Evolutionary conservation across 2,113 vertebrate genomes (phyloP).

Genomic region (Danionella cerebrum): DNA sequence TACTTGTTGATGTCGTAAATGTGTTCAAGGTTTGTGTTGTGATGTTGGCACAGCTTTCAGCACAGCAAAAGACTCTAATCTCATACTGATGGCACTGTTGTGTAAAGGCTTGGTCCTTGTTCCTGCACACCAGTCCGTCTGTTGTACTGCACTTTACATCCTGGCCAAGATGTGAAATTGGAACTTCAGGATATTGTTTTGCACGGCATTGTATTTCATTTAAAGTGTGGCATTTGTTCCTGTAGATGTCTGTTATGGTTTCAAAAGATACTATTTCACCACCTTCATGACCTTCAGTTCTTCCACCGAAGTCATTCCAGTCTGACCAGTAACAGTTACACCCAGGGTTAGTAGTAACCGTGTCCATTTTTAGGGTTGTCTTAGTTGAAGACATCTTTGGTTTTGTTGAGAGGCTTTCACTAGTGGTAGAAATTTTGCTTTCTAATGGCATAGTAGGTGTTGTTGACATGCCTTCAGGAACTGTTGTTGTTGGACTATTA

Average conservation of each 20-base stretch:
- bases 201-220: background rate
- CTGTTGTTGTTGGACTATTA: background rate
- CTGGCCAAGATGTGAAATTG: background rate
- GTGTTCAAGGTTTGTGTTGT: background rate
- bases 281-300: conserved; percentile 10
- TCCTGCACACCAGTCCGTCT: background rate
- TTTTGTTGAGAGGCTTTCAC: background rate
- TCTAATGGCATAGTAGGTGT: background rate
- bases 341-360: background rate
- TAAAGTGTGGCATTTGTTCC: background rate
- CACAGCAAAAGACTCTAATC: background rate
- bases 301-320: conserved; percentile 13
- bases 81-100: background rate
- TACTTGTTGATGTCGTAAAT: background rate
- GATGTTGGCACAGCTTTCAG: background rate
- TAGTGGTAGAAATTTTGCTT: background rate
- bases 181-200: background rate
- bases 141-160: background rate
- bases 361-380: background rate
- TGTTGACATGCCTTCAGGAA: background rate
- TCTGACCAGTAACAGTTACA: conserved; percentile 20
- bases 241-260: background rate
- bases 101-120: background rate
- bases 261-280: background rate
- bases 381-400: background rate